These are phyloP conservation scores for Calonectris borealis DNA, from an alignment of 2,113 vertebrate species.

Conservation along the genomic window DNA sequence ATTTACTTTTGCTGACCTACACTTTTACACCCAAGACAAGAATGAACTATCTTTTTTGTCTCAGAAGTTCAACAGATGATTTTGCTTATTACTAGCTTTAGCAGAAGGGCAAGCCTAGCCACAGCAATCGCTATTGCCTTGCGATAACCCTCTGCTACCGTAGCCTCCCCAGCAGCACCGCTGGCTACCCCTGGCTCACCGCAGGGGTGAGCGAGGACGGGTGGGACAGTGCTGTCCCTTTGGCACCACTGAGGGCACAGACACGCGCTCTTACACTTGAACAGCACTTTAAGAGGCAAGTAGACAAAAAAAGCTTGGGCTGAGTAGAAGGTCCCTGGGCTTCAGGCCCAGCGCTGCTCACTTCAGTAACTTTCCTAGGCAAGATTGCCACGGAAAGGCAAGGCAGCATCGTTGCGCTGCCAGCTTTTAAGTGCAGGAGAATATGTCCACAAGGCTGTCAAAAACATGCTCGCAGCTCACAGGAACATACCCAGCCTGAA, in stretches of 20 bases:
- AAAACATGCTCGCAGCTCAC: neutral
- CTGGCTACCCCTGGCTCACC: neutral
- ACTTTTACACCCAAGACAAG: neutral
- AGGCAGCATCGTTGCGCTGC: accelerated
- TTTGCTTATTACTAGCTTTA: neutral
- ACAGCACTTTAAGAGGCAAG: neutral
- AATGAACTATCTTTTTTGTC: neutral
- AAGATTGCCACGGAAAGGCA: neutral
- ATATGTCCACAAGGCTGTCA: neutral
- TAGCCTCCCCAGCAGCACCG: neutral
- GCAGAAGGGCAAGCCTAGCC: neutral
- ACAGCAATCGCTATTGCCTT: accelerated
- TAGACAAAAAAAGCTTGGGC: neutral
- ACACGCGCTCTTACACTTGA: accelerated
- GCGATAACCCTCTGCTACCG: too few species aligned
- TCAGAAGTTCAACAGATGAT: neutral
- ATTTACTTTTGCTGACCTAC: neutral
- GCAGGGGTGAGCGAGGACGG: accelerated
- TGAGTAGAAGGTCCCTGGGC: neutral
- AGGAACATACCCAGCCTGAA: neutral
- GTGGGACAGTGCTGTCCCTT: accelerated
- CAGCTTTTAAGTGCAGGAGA: neutral
- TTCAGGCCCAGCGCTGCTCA: neutral
- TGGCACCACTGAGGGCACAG: neutral
- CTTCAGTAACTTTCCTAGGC: neutral